phyloP scores from a whole-genome alignment of 2,113 vertebrate genomes.

The Trochalopteron elliotii region DNA sequence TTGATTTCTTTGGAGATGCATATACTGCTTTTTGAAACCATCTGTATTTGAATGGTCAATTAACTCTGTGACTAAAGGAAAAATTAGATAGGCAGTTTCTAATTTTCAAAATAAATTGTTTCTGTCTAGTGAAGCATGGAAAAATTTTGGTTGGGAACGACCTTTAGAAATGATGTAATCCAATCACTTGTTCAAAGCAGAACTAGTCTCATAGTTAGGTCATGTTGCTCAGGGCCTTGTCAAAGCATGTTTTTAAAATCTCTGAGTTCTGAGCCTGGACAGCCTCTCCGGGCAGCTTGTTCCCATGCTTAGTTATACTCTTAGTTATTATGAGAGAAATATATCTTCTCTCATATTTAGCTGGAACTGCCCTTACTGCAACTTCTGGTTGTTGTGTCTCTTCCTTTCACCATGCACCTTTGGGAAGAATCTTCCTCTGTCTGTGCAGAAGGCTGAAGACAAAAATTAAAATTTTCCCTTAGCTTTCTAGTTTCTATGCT shows the following conservation, averaged over 20 bases:
- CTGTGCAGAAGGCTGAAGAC: not conserved
- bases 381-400: not conserved
- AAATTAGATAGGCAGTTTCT: not conserved
- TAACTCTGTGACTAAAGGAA: not conserved
- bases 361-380: not conserved
- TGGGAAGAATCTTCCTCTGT: not conserved
- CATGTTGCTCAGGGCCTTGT: not conserved
- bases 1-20: not conserved
- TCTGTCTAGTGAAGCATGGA: not conserved
- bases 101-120: conserved; percentile 9
- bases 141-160: not conserved
- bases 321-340: not conserved
- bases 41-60: not conserved
- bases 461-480: not conserved
- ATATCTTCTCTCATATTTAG: not conserved
- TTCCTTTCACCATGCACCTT: not conserved
- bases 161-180: not conserved
- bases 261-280: not conserved
- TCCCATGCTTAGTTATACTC: not conserved
- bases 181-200: not conserved
- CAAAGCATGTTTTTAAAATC: not conserved
- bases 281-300: not conserved
- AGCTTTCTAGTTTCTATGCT: not conserved
- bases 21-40: not conserved
- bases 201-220: not conserved